Evolutionary conservation across 30 jellyfish, hydroid and myxozoan species (phyloP).

Genomic region (Pelagia noctiluca): DNA sequence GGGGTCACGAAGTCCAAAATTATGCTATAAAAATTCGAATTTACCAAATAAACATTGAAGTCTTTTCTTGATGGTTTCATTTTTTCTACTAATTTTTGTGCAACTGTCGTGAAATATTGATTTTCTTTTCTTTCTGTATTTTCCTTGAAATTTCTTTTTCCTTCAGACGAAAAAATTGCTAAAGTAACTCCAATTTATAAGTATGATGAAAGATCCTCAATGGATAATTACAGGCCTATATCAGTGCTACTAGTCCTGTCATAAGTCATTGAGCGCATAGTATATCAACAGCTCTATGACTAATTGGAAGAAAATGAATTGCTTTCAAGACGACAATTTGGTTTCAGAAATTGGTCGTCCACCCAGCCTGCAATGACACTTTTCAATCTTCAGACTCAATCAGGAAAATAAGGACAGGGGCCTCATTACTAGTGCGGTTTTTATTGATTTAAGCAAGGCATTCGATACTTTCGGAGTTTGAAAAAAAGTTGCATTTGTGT

Average conservation of each 20-base stretch:
- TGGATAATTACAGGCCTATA: conserved; percentile 52
- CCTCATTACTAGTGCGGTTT: conserved; percentile 74
- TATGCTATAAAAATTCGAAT: too few species aligned
- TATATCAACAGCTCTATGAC: conserved; percentile 26
- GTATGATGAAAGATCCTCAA: conserved; percentile 44
- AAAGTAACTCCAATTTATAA: conserved; percentile 46
- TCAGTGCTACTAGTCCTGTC: conserved; percentile 31
- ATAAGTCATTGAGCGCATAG: conserved; percentile 60
- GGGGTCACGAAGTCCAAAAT: too few species aligned
- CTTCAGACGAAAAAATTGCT: conserved; percentile 33
- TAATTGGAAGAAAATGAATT: conserved; percentile 39
- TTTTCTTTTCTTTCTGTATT: too few species aligned
- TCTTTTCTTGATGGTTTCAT: too few species aligned
- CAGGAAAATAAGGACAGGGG: conserved; percentile 67
- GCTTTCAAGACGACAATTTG: conserved; percentile 52
- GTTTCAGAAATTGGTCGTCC: conserved; percentile 49
- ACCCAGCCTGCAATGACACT: conserved; percentile 54
- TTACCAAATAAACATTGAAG: too few species aligned
- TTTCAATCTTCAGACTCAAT: conserved; percentile 34
- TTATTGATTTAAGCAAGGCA: conserved; percentile 61
- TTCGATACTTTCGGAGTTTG: conserved; percentile 47
- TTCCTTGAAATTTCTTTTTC: too few species aligned
- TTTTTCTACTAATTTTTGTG: too few species aligned
- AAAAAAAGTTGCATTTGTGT: conserved; percentile 22
- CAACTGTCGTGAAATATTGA: too few species aligned